Base-by-base conservation (phyloP, 2,888 invertebrate genomes). In the Agrotis exclamationis region DNA sequence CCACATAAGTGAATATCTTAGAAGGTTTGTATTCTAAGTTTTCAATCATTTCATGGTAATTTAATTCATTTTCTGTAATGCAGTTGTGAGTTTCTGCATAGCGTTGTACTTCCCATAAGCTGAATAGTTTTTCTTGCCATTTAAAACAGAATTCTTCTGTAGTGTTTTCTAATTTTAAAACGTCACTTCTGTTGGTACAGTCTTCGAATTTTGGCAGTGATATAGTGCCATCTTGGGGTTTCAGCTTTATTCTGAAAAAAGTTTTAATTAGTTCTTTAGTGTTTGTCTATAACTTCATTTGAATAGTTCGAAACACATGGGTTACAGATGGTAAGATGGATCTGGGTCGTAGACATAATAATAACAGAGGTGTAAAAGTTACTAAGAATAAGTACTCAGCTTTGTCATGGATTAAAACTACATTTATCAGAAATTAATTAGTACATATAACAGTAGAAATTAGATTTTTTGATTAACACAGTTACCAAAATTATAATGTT, bases 91-190 rank as follows among this genome's bases (percentile, higher is more conserved):
- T 90, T 50, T 97, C 97, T 2, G 90, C 91, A 85, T 97, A 98
- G 68, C 96, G 96, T 63, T 97, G 95, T 14, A 96, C 87, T 89
- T 98, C 98, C 84, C 93, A 93, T 13, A 93, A 92, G 79, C 97
- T 97, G 71, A 98, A 97, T 1, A 96, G 90, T 93, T 98, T 98
- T 87, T 98, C 96, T 89, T 98, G 98, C 98, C 98, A 98, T 80
- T 91, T 90, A 78, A 98, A 97, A 54, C 80, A 87, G 70, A 94
- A 90, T 80, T 94, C 94, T 69, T 93, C 90, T 2, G 86, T 75
- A 24, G 83, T 87, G 2, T 85, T 85, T 72, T 90, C 88, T 44
- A 90, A 75, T 54, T 88, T 88, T 7, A 90, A 76, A 60, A 80
- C 84, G 22, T 88, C 84, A 2, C 90, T 77, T 63, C 87, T 84